phyloP scores from a whole-genome alignment of 2,888 invertebrate species.

The Drosophila mimica region DNA sequence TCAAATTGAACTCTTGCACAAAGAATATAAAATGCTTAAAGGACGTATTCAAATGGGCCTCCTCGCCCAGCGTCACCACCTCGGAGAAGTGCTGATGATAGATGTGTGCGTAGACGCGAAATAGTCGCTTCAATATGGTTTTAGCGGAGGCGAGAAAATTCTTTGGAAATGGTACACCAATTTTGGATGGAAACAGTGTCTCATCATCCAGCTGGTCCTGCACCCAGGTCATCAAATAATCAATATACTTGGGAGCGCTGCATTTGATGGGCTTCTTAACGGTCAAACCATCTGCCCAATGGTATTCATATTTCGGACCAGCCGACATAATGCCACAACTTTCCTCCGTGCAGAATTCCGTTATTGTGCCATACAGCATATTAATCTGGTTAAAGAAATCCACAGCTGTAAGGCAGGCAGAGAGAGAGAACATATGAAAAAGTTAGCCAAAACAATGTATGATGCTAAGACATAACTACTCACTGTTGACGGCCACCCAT shows the following conservation, averaged over 20 bases:
- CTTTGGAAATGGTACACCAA: conserved; percentile 99
- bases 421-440: neutral
- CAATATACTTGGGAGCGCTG: conserved; percentile 99
- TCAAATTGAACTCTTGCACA: conserved; percentile 97
- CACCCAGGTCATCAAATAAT: conserved; percentile 99
- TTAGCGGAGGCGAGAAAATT: conserved; percentile 98
- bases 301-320: conserved; percentile 99
- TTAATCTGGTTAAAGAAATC: conserved; percentile 99
- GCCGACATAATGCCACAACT: conserved; percentile 99
- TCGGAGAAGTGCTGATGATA: conserved; percentile 99
- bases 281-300: conserved; percentile 99
- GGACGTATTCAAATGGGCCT: conserved; percentile 99
- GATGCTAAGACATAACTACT: conserved; percentile 85
- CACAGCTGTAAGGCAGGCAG: conserved; percentile 89
- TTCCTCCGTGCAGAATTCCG: conserved; percentile 99
- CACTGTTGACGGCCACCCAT: conserved; percentile 99
- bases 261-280: conserved; percentile 99
- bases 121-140: conserved; percentile 98
- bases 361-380: conserved; percentile 99
- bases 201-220: conserved; percentile 99
- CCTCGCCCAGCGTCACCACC: conserved; percentile 98
- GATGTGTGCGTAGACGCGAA: conserved; percentile 99
- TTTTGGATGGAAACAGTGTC: conserved; percentile 98
- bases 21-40: conserved; percentile 99
- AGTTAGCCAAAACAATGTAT: neutral